Percentiles rank a stretch among this genome's conserved stretches.
Evolutionary conservation across 2,888 invertebrate species (phyloP).

Genomic region (Dolichomitus sp.): DNA sequence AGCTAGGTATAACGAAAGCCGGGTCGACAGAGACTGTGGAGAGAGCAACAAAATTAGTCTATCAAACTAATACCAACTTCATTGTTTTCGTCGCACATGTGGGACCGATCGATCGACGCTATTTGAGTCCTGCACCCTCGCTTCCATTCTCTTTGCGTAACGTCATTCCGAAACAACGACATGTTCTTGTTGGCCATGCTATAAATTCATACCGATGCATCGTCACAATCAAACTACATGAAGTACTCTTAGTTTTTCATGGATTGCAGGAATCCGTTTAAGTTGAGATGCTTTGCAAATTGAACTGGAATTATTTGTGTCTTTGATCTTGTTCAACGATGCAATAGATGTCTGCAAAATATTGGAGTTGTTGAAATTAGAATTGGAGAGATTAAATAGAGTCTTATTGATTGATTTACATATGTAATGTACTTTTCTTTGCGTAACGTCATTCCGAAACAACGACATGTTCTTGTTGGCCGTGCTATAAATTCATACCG

Average conservation of each 20-base stretch:
- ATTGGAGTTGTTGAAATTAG: too few relatives aligned
- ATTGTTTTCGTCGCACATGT: constrained; percentile 30
- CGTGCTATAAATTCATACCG: too few relatives aligned
- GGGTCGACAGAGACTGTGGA: background rate
- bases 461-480: constrained; percentile 14
- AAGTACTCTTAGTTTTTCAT: too few relatives aligned
- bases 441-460: background rate
- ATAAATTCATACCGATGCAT: too few relatives aligned
- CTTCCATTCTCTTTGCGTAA: background rate
- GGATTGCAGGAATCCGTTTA: too few relatives aligned
- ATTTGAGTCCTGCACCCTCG: background rate
- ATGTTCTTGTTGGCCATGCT: background rate
- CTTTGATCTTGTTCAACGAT: too few relatives aligned
- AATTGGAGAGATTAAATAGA: too few relatives aligned
- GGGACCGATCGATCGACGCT: constrained; percentile 38
- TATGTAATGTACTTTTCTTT: constrained; percentile 29
- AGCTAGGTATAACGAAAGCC: background rate
- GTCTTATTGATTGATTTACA: too few relatives aligned
- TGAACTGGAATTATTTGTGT: too few relatives aligned
- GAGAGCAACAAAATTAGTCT: constrained; percentile 47
- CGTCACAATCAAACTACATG: too few relatives aligned
- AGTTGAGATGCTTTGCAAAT: too few relatives aligned
- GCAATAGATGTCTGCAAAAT: too few relatives aligned
- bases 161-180: constrained; percentile 10
- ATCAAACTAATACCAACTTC: constrained; percentile 64